Evolutionary conservation across 2,797 vertebrate species (phyloP).

Genomic region (Gila robusta): DNA sequence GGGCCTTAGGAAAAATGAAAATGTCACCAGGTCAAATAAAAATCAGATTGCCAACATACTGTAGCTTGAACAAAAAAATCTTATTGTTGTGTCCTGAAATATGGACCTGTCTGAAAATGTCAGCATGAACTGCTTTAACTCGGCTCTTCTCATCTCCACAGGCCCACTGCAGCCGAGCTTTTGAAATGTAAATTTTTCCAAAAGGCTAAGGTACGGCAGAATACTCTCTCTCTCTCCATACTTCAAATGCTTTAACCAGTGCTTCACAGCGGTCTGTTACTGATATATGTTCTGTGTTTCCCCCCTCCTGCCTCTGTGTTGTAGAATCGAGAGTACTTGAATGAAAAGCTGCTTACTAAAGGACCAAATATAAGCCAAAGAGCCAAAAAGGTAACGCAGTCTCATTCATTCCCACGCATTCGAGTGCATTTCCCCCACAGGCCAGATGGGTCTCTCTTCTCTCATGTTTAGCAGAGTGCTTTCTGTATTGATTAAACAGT

Average conservation of each 20-base stretch:
- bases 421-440: background rate
- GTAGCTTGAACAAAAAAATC: background rate
- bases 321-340: constrained; percentile 96
- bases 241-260: constrained; percentile 34
- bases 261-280: constrained; percentile 24
- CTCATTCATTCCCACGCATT: constrained; percentile 17
- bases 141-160: constrained; percentile 69
- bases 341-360: constrained; percentile 92
- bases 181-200: constrained; percentile 99
- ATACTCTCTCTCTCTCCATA: constrained; percentile 43
- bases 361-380: constrained; percentile 96
- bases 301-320: constrained; percentile 54
- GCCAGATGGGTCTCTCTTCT: constrained; percentile 22
- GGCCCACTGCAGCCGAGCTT: constrained; percentile 97
- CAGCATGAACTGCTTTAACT: constrained; percentile 26
- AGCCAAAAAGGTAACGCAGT: constrained; percentile 90
- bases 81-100: background rate
- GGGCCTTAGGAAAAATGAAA: background rate
- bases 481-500: constrained; percentile 67
- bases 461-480: constrained; percentile 57
- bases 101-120: constrained; percentile 42
- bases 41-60: background rate
- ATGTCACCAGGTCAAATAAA: background rate
- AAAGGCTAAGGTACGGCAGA: constrained; percentile 94
- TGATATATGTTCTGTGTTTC: constrained; percentile 52